Evolutionary conservation across 1,140 invertebrate species (phyloP).

Genomic region (Ips typographus): DNA sequence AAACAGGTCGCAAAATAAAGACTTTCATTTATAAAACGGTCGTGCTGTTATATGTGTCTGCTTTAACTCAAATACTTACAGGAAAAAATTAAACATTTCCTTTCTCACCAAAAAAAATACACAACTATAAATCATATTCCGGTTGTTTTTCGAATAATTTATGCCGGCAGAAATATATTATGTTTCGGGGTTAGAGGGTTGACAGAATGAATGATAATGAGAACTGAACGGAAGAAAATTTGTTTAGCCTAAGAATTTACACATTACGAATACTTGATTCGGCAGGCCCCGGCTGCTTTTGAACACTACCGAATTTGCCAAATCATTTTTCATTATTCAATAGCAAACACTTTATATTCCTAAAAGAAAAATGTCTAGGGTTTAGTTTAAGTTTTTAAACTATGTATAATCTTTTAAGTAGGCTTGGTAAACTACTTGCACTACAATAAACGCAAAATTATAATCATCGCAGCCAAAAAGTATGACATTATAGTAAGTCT

Average conservation of each 20-base stretch:
- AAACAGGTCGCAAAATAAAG: constrained; percentile 9
- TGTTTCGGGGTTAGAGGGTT: constrained; percentile 22
- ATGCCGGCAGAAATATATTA: constrained; percentile 28
- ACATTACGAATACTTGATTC: constrained; percentile 31
- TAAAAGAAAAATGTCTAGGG: too few species aligned
- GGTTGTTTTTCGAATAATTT: constrained; percentile 36
- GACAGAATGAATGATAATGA: constrained; percentile 39
- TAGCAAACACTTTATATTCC: too few species aligned
- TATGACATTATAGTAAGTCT: too few species aligned
- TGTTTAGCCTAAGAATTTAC: constrained; percentile 33
- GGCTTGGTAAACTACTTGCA: too few species aligned
- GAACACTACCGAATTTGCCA: constrained; percentile 4
- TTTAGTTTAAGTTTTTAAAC: too few species aligned
- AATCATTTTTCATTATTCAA: constrained; percentile 6
- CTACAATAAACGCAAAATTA: too few species aligned
- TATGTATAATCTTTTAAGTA: too few species aligned
- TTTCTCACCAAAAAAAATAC: constrained; percentile 22
- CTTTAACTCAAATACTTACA: constrained; percentile 13
- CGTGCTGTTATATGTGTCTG: constrained; percentile 19
- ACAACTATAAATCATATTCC: constrained; percentile 33
- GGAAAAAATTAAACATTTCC: constrained; percentile 35
- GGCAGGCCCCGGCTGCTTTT: constrained; percentile 8
- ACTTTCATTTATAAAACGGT: constrained; percentile 19
- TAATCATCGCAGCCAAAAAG: too few species aligned
- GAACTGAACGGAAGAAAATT: constrained; percentile 34